phyloP scores from a whole-genome alignment of 1,140 invertebrate species.

The Metopolophium dirhodum region DNA sequence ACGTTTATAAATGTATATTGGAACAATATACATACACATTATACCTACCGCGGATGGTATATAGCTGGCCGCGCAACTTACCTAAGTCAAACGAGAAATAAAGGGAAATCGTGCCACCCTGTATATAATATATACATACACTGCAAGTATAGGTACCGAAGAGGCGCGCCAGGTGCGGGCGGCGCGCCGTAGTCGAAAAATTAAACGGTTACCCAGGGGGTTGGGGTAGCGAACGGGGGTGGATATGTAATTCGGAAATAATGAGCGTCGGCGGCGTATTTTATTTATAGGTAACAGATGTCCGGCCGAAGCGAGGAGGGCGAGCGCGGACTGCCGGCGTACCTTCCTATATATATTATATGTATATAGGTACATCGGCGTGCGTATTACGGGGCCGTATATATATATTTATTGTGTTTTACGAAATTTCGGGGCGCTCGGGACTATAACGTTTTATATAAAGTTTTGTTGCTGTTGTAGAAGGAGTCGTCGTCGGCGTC shows the following conservation, averaged over 20 bases:
- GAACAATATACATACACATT: no score
- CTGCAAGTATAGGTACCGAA: no score
- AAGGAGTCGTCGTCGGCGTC: neutral
- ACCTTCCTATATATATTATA: neutral
- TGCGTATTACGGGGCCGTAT: neutral
- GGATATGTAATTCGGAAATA: slow-evolving; percentile 41
- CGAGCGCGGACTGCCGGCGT: neutral
- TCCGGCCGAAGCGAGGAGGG: neutral
- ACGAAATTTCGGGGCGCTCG: neutral
- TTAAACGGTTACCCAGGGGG: neutral
- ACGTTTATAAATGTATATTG: no score
- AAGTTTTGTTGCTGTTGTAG: neutral
- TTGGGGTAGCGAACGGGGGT: no score
- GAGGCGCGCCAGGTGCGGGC: neutral
- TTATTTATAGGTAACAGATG: slow-evolving; percentile 50
- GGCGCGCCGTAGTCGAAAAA: slow-evolving; percentile 12
- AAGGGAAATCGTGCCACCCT: neutral
- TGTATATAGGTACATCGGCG: neutral
- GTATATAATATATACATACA: neutral
- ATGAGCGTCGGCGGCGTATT: slow-evolving; percentile 16
- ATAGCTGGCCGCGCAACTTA: no score
- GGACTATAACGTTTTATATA: neutral
- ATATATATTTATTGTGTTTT: slow-evolving; percentile 29
- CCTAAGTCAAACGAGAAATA: neutral
- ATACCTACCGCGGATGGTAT: no score